Conservation (phyloP, 2,113 vertebrate species). For the Onychostoma macrolepis region DNA sequence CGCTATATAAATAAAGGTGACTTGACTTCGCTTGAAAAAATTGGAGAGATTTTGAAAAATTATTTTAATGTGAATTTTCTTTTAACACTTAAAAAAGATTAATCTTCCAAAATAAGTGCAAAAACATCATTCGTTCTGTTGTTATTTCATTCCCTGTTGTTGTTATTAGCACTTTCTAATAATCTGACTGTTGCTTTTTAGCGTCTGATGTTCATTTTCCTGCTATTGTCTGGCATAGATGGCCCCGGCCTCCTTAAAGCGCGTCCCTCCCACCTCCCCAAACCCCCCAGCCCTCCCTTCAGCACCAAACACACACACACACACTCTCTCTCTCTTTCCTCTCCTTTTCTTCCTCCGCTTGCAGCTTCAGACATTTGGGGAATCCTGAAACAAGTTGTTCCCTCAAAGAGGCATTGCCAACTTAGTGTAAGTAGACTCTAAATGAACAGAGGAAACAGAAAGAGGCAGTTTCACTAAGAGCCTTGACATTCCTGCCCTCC, state of each 20-base stretch:
- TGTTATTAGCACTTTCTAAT: conserved; percentile 62
- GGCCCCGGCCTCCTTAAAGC: conserved; percentile 65
- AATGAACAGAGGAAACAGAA: conserved; percentile 50
- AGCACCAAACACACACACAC: conserved; percentile 40
- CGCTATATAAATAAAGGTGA: no score
- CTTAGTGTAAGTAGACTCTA: not conserved
- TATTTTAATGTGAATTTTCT: not conserved
- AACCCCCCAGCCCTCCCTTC: conserved; percentile 41
- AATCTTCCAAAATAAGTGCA: not conserved
- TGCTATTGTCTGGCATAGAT: conserved; percentile 73
- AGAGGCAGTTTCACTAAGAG: conserved; percentile 17
- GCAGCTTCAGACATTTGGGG: conserved; percentile 64
- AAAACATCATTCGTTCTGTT: conserved; percentile 52
- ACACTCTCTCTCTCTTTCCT: conserved; percentile 47
- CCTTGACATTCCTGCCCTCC: conserved; percentile 49
- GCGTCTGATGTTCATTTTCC: conserved; percentile 75
- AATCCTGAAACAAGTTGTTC: conserved; percentile 65
- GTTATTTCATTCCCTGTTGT: conserved; percentile 66
- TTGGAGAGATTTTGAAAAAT: no score
- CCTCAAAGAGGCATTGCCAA: conserved; percentile 50
- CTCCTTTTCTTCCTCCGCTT: conserved; percentile 60
- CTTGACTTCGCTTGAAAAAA: no score
- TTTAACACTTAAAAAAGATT: not conserved
- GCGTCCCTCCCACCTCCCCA: conserved; percentile 64
- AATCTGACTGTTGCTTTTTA: conserved; percentile 71